Base-by-base conservation (phyloP, 2,888 invertebrate genomes). In the Lordiphosa andalusiaca region DNA sequence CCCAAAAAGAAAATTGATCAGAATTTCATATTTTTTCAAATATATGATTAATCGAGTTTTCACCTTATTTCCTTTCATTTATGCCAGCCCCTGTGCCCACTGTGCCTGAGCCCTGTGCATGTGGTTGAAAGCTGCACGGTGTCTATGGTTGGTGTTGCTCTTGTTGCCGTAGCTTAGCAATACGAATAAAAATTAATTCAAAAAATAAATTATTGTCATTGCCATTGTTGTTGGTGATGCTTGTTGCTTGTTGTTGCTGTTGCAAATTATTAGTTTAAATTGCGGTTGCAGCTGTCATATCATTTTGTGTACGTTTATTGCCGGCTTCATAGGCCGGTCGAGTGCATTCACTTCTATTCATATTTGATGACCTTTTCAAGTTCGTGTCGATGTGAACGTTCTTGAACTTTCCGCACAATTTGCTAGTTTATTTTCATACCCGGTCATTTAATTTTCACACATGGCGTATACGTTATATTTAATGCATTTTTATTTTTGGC, bases 301-400 rank as follows among this genome's bases (percentile, higher is more conserved):
- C 61, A 67, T 63, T 60, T 69, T 60, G 65, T 53, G 52, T 57
- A 70, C 81, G 77, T 63, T 78, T 75, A 62, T 68, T 77, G 75
- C 71, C 78, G 78, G 54, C 82, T 56, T 62, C 57, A 35, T 55
- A 58, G 64, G 41, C 38, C 41, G 35, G 59, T 58, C 39, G 81
- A 67, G 73, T 86, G 80, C 78, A 84, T 84, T 85, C 69, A 75
- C 74, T 72, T 86, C 86, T 85, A 86, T 76, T 70, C 83, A 10
- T n/a, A 67, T 68, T 74, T 51, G 33, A 64, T 69, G 86, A 86
- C 86, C 85, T 85, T 85, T 85, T 64, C 86, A 85, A 85, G 87
- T 87, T 85, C 87, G 86, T 70, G 74, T 52, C 63, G 42, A 75
- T 19, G 75, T 44, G 84, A 74, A 80, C 85, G 78, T 83, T 62